Base-by-base conservation (phyloP, 2,113 vertebrate species). In the Tetrao urogallus region DNA sequence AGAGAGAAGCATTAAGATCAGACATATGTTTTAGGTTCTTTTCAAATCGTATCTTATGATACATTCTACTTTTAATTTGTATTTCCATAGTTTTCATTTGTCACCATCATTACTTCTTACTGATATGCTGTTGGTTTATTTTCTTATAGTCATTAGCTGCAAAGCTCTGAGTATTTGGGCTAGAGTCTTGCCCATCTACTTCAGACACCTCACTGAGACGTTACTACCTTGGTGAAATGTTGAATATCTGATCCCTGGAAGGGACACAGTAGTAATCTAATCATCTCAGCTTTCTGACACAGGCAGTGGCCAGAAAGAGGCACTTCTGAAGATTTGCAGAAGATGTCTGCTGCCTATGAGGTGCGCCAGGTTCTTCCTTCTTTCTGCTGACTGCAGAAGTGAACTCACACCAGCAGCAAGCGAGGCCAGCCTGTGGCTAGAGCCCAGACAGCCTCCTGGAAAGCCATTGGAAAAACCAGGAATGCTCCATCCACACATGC, bases 271-370 rank as follows among this genome's bases (percentile, higher is more conserved):
- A 82, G 45, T 19, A 34, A 66, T 80, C 20, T 63, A 48, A 50
- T 82, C 78, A n/a, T n/a, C 32, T 87, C n/a, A 48, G 48, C 60
- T 88, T 66, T 93, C 60, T 40, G 77, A 21, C 45, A 60, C 2
- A 1, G 85, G 58, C 63, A 75, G 63, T 6, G 8, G 45, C 61
- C 58, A 48, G 48, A 48, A 12, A 34, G 43, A 56, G 75, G 69
- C 65, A 30, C 79, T 86, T 90, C 69, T 74, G 69, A 88, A 88
- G 82, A 77, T 38, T 21, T 83, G 76, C 65, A 83, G 75, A 73
- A 83, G 64, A 45, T 34, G 28, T 63, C n/a, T 64, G 21, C 72
- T 86, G 89, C 81, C 67, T 82, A 25, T 38, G 36, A 88, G 79
- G n/a, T 48, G 28, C 48, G 47, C 38, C 25, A 14, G 56, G 71